phyloP scores from a whole-genome alignment of 2,888 invertebrate species.

The Aromia moschata region DNA sequence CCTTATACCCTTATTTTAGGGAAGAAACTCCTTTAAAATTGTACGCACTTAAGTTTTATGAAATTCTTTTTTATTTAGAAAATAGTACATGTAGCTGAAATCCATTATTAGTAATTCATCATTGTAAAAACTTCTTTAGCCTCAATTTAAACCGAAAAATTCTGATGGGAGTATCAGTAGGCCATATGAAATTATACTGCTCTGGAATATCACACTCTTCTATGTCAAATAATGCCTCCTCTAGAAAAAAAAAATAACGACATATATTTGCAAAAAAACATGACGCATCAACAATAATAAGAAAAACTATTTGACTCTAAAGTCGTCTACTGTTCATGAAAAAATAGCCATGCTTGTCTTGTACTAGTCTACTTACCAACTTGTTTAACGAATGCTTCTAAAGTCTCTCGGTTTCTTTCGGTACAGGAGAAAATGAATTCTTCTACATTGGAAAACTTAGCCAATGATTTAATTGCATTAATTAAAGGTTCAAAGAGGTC shows the following conservation, averaged over 20 bases:
- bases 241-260: no score
- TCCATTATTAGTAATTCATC: no score
- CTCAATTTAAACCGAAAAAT: slow-evolving; percentile 39
- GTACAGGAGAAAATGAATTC: slow-evolving; percentile 68
- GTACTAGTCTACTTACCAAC: slow-evolving; percentile 39
- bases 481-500: slow-evolving; percentile 65
- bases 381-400: slow-evolving; percentile 65
- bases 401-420: slow-evolving; percentile 73
- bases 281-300: no score
- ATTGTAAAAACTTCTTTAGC: no score
- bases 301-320: not conserved
- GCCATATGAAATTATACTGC: slow-evolving; percentile 51
- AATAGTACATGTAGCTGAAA: no score
- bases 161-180: slow-evolving; percentile 45
- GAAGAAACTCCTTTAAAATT: no score
- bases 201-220: slow-evolving; percentile 41
- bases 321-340: no score
- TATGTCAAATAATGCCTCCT: slow-evolving; percentile 28
- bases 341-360: not conserved
- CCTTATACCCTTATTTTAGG: no score
- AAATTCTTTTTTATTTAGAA: no score
- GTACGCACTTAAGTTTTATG: no score
- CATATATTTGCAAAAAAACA: no score
- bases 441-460: slow-evolving; percentile 53
- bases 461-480: slow-evolving; percentile 62